Evolutionary conservation across 2,888 invertebrate species (phyloP).

Genomic region (Ichneumoninae sp.): DNA sequence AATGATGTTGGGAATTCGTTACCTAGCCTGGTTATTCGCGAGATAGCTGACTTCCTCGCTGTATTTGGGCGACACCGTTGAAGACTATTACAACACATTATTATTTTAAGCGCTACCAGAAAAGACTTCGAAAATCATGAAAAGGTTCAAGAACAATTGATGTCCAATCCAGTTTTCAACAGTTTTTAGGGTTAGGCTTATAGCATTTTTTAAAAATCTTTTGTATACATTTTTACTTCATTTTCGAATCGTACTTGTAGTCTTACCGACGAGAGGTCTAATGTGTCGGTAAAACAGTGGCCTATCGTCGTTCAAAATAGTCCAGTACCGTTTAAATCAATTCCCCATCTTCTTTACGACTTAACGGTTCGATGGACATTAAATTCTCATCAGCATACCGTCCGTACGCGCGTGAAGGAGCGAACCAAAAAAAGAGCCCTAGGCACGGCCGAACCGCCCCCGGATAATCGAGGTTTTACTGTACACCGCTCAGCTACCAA

Average conservation of each 20-base stretch:
- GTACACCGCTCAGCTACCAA: background rate
- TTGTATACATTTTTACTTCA: background rate
- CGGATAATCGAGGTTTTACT: background rate
- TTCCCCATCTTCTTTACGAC: background rate
- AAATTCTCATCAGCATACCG: background rate
- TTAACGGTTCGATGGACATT: background rate
- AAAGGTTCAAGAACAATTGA: too few relatives aligned
- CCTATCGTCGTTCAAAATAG: background rate
- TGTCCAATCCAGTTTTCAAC: background rate
- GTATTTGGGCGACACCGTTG: too few relatives aligned
- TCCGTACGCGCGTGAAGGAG: background rate
- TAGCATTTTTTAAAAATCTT: too few relatives aligned
- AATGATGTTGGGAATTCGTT: too few relatives aligned
- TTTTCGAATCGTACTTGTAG: background rate
- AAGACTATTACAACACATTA: too few relatives aligned
- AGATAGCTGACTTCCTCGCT: too few relatives aligned
- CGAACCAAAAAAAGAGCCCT: background rate
- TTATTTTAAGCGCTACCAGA: background rate
- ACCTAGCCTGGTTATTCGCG: too few relatives aligned
- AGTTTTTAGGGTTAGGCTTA: background rate
- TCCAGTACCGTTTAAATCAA: background rate
- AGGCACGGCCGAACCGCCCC: background rate
- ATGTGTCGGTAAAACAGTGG: background rate
- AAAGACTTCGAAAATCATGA: too few relatives aligned
- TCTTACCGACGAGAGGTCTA: background rate